Percentiles rank a stretch among this genome's conserved stretches.
phyloP scores from a whole-genome alignment of 2,113 vertebrate species.

The Sakesphorus luctuosus region DNA sequence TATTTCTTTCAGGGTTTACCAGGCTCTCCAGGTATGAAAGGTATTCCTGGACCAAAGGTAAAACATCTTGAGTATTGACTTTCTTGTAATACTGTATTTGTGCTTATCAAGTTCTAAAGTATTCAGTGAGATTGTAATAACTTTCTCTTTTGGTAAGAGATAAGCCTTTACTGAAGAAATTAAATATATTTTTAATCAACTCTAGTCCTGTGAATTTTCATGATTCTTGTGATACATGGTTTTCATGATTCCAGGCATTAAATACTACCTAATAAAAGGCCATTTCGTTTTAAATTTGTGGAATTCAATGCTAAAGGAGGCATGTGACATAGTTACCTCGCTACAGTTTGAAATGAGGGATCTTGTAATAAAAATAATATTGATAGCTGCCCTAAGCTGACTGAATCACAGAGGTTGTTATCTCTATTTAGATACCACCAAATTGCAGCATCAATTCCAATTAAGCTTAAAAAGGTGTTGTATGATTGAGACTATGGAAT shows the following conservation, averaged over 20 bases:
- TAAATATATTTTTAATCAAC: neutral
- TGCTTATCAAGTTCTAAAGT: neutral
- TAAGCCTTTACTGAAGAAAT: neutral
- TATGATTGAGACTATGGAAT: neutral
- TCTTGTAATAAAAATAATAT: neutral
- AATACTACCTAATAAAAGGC: neutral
- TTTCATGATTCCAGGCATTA: neutral
- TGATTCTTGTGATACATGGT: neutral
- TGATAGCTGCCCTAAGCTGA: neutral
- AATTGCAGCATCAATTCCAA: neutral
- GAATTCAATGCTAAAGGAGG: neutral
- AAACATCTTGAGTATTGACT: neutral
- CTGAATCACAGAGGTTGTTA: neutral
- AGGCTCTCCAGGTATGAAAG: conserved; percentile 88
- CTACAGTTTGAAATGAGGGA: neutral
- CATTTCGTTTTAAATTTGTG: neutral
- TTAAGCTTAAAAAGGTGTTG: neutral
- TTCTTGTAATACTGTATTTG: neutral
- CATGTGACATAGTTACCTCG: neutral
- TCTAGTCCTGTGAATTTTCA: neutral
- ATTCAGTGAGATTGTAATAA: neutral
- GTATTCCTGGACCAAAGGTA: conserved; percentile 88
- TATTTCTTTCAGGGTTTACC: conserved; percentile 86
- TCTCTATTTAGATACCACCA: neutral
- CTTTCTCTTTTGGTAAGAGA: neutral